phyloP scores from a whole-genome alignment of 2,113 vertebrate genomes.

The Scolopax mira region DNA sequence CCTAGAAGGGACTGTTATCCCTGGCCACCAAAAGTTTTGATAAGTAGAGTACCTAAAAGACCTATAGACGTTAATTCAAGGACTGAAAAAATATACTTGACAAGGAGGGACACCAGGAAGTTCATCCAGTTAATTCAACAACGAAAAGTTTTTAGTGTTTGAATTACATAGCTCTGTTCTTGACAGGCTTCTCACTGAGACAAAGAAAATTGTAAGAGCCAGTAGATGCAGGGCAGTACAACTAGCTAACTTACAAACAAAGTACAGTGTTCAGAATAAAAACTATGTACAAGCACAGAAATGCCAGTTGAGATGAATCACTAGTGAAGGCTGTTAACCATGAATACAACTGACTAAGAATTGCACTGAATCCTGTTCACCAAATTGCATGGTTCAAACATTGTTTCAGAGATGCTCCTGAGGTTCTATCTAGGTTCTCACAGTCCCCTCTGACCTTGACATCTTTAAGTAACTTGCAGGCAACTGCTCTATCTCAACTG shows the following conservation, averaged over 20 bases:
- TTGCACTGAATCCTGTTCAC: background rate
- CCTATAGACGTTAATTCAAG: background rate
- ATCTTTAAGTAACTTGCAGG: background rate
- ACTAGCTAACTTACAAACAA: background rate
- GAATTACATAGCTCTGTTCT: background rate
- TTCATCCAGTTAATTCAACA: background rate
- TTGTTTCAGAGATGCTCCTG: background rate
- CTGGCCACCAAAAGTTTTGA: background rate
- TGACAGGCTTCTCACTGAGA: background rate
- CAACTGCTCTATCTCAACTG: background rate
- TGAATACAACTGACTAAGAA: background rate
- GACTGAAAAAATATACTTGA: background rate
- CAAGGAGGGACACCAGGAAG: background rate
- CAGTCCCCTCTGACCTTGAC: background rate
- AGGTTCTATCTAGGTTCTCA: background rate
- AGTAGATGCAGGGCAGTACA: background rate
- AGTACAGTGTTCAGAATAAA: background rate
- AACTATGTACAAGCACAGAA: background rate
- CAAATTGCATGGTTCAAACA: background rate
- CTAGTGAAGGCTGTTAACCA: background rate
- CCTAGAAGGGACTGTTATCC: background rate
- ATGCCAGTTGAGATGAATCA: background rate
- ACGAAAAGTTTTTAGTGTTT: background rate
- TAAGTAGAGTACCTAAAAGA: background rate
- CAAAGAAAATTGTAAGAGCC: background rate